These are phyloP conservation scores for Gallinago undulata DNA, from an alignment of 2,113 vertebrate genomes.

Conservation along the genomic window DNA sequence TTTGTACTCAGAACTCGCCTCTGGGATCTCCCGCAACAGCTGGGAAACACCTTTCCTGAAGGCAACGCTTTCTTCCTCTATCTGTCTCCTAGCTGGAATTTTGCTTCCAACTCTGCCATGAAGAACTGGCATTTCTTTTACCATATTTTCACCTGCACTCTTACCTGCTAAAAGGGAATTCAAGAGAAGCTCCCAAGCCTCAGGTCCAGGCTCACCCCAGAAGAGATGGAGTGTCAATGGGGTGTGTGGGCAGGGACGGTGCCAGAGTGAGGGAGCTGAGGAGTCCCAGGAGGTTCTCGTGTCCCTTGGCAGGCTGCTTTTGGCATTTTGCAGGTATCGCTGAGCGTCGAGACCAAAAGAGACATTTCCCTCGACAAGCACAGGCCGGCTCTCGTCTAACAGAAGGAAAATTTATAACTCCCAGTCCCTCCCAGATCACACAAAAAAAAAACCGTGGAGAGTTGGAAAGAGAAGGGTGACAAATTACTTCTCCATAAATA, in stretches of 20 bases:
- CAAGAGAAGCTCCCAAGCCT: background rate
- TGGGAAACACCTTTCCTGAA: background rate
- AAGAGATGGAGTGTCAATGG: background rate
- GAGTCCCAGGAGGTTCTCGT: background rate
- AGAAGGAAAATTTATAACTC: background rate
- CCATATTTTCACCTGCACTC: background rate
- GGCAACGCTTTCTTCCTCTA: background rate
- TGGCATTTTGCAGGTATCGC: background rate
- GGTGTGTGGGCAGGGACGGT: background rate
- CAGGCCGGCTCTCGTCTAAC: background rate
- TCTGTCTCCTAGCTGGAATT: background rate
- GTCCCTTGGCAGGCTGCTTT: background rate
- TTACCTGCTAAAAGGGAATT: background rate
- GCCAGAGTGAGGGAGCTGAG: background rate
- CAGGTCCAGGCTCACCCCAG: background rate
- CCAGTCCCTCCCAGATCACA: background rate
- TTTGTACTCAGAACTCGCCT: background rate
- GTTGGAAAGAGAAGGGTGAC: background rate
- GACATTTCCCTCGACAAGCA: background rate
- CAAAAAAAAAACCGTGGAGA: background rate
- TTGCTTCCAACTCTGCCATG: background rate
- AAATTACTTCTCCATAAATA: background rate
- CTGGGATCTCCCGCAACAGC: background rate
- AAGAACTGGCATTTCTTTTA: background rate
- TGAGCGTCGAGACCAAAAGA: background rate